phyloP scores from a whole-genome alignment of 2,888 invertebrate species.

The Mesochorus sp. region DNA sequence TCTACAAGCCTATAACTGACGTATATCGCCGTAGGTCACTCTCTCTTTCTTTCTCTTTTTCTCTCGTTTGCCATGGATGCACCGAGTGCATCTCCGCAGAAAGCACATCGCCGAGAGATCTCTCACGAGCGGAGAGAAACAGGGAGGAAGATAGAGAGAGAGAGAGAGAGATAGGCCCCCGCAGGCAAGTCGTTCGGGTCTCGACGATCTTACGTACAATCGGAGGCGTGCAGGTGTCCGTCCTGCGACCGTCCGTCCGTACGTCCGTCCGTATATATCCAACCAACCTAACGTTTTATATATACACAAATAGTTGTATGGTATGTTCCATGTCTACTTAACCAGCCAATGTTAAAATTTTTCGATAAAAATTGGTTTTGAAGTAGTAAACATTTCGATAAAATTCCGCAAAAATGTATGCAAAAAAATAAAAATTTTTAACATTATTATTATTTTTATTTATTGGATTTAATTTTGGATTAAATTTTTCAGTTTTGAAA shows the following conservation, averaged over 20 bases:
- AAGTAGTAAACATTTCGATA: too few relatives aligned
- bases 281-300: conserved; percentile 36
- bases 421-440: too few relatives aligned
- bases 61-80: conserved; percentile 48
- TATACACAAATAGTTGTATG: background rate
- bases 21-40: conserved; percentile 33
- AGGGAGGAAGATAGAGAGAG: conserved; percentile 34
- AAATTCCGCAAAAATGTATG: too few relatives aligned
- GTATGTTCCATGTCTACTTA: too few relatives aligned
- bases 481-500: too few relatives aligned
- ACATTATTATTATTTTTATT: too few relatives aligned
- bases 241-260: conserved; percentile 69
- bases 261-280: conserved; percentile 63
- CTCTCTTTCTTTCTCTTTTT: conserved; percentile 22
- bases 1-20: conserved; percentile 16
- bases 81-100: conserved; percentile 36
- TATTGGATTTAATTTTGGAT: too few relatives aligned
- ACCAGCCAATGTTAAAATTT: too few relatives aligned
- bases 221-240: conserved; percentile 79
- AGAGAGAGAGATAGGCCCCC: conserved; percentile 49
- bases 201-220: conserved; percentile 74
- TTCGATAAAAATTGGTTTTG: too few relatives aligned
- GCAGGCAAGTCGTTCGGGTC: conserved; percentile 55
- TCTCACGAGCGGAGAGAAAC: conserved; percentile 26
- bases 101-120: conserved; percentile 31